A percentile compares a stretch with the other conserved stretches of the same genome.
phyloP scores from a whole-genome alignment of 2,797 vertebrate species.

The Hafferia zeledoni region DNA sequence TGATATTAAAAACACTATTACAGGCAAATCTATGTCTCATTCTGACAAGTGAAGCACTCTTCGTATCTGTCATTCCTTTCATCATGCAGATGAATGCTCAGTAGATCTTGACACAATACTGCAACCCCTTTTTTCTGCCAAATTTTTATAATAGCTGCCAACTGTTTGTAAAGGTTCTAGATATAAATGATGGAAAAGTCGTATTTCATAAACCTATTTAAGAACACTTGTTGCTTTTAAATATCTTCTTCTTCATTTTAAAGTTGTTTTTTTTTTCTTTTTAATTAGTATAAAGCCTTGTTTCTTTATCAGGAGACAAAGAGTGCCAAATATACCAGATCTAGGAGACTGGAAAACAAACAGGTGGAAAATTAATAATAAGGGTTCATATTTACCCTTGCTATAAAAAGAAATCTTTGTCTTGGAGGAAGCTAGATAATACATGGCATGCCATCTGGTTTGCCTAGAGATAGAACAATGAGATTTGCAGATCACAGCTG shows the following conservation, averaged over 20 bases:
- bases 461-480: neutral
- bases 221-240: neutral
- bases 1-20: neutral
- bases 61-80: neutral
- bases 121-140: neutral
- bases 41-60: neutral
- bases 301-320: neutral
- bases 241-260: neutral
- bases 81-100: neutral
- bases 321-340: neutral
- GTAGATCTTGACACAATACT: neutral
- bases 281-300: neutral
- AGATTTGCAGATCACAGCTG: neutral
- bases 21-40: neutral
- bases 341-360: slow-evolving; percentile 9
- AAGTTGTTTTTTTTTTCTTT: neutral
- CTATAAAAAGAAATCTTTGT: slow-evolving; percentile 2
- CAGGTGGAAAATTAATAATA: slow-evolving; percentile 2
- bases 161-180: neutral
- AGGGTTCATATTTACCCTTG: neutral
- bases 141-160: neutral
- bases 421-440: neutral
- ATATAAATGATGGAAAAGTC: neutral
- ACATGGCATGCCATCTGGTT: neutral
- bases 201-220: neutral